Base-by-base conservation (phyloP, 1,140 invertebrate genomes). In the Halyomorpha halys region DNA sequence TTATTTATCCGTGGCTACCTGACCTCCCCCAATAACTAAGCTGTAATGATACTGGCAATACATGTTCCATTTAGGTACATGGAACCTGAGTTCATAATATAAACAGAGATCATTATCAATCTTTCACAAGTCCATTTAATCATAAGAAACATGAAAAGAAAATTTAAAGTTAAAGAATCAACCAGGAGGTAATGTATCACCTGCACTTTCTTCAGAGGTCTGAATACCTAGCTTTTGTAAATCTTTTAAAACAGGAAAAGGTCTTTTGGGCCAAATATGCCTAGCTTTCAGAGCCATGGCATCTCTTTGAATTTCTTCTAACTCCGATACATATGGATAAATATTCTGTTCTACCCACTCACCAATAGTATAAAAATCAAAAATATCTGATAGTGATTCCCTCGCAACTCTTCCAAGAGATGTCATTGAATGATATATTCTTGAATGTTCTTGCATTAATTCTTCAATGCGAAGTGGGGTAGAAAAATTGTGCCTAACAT, bases 301-400 rank as follows among this genome's bases (percentile, higher is more conserved):
- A 21, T 80, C 76, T 39, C 77, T 74, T 71, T 77, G 77, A 16
- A 85, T 70, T 25, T 74, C 68, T 59, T 79, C 80, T 51, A 84
- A 66, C 70, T 79, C 77, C 13, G 78, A 72, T 34, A 82, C 76
- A 18, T 80, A 69, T 15, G 83, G 82, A 63, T 74, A 76, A 13
- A 84, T 71, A 56, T 80, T 80, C 39, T 82, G 82, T 72, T 90
- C 87, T 25, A 90, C 77, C 82, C 87, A 90, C 70, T 90, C 88
- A 0, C 80, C 73, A 54, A 87, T 79, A 1, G 87, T 90, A 69
- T 81, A 86, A 66, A 83, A 79, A 70, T 90, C 88, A 69, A 83
- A 89, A 65, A 87, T 80, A 53, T 82, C 83, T 44, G 75, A 75
- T 72, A 91, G 78, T 4, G 84, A 76, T 60, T 84, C 80, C 30